Base-by-base conservation (phyloP, 2,797 vertebrate genomes). In the Parambassis ranga region DNA sequence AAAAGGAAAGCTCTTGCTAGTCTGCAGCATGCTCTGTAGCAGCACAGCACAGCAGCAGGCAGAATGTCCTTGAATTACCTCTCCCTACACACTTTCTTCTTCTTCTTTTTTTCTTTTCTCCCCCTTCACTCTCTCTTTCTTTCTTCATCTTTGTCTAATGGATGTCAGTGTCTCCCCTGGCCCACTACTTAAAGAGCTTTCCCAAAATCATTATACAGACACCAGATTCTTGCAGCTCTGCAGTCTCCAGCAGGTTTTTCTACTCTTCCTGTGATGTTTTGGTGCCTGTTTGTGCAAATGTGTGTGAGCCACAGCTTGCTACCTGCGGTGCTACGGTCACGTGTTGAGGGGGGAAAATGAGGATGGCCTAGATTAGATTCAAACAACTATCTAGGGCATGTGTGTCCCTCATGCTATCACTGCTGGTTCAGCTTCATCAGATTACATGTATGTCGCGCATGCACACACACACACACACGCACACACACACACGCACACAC, bases 41-140 rank as follows among this genome's bases (percentile, higher is more conserved):
- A 83, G 76, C 81, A 85, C 30, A 78, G 66, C 74, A 79, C 82
- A 85, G 78, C 84, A 79, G 82, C 88, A 86, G 77, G 75, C 79
- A 65, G 71, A 71, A 81, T 90, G 90, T 91, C 91, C 90, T 91
- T 90, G 85, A 84, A 74, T 90, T 88, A 90, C 89, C 86, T 90
- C 85, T 48, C 65, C 62, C 60, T 51, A 32, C 70, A 64, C 80
- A 71, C 77, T 60, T 73, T 63, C 51, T 77, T 65, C 61, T 65
- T 65, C 38, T 53, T 64, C 18, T 26, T 61, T 20, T 36, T 43
- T 55, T 53, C 37, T 30, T 47, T 59, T 30, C 22, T 19, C 47
- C 41, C 39, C 48, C 28, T 46, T 26, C 26, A 14, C n/a, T 65
- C 58, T 32, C 51, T 42, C 33, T 36, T 52, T 59, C 32, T 36